phyloP scores from a whole-genome alignment of 2,113 vertebrate species.

The Aphyosemion australe region DNA sequence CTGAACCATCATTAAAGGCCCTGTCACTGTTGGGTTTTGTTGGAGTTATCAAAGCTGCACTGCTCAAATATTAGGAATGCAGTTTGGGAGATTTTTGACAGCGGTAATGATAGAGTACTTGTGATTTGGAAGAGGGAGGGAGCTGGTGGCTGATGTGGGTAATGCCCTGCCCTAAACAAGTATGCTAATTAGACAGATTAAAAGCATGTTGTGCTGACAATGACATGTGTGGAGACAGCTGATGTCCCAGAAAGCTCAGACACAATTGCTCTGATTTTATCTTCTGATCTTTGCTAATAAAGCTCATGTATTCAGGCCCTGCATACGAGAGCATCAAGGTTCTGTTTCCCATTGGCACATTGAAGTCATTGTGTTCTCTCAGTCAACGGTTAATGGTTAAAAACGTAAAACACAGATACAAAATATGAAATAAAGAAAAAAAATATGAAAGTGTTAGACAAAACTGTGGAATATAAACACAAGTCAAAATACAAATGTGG shows the following conservation, averaged over 20 bases:
- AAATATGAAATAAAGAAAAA: too few species aligned
- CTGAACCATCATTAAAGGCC: slow-evolving; percentile 40
- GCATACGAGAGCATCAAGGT: too few species aligned
- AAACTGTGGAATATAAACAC: too few species aligned
- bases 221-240: slow-evolving; percentile 30
- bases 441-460: too few species aligned
- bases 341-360: too few species aligned
- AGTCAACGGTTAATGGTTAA: too few species aligned
- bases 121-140: slow-evolving; percentile 45
- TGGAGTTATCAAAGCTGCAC: slow-evolving; percentile 34
- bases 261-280: neutral
- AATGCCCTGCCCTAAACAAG: slow-evolving; percentile 72
- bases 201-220: slow-evolving; percentile 48
- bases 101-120: slow-evolving; percentile 61
- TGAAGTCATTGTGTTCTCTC: too few species aligned
- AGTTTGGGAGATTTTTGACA: slow-evolving; percentile 41
- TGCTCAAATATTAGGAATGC: slow-evolving; percentile 33
- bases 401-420: too few species aligned
- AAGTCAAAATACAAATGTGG: too few species aligned
- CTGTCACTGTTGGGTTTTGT: slow-evolving; percentile 25
- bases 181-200: slow-evolving; percentile 67
- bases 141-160: slow-evolving; percentile 57
- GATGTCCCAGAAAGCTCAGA: slow-evolving; percentile 38
- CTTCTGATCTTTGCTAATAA: neutral
- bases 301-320: neutral